These are phyloP conservation scores for Urocyon cinereoargenteus DNA, from an alignment of 2,797 vertebrate species.

Conservation along the genomic window DNA sequence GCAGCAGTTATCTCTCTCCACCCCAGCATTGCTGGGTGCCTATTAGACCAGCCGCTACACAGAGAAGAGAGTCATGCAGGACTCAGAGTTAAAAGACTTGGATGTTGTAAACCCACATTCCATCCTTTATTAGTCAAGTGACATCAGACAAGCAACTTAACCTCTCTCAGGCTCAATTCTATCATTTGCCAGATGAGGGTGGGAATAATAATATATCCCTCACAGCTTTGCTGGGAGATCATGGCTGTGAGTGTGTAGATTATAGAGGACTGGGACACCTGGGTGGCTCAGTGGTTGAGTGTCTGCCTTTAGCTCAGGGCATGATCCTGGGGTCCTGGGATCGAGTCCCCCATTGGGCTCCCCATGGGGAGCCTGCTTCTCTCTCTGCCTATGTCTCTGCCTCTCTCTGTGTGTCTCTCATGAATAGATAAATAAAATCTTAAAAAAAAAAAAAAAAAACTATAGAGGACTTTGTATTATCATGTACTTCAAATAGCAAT, in stretches of 20 bases:
- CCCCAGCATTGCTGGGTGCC: background rate
- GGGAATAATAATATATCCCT: background rate
- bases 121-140: slow-evolving; percentile 18
- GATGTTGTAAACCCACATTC: background rate
- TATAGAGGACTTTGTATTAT: background rate
- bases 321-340: too few relatives aligned
- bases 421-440: too few relatives aligned
- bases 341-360: too few relatives aligned
- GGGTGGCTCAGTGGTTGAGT: too few relatives aligned
- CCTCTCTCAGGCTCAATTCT: background rate
- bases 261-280: background rate
- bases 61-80: background rate
- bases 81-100: background rate
- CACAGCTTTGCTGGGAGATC: background rate
- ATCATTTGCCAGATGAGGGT: slow-evolving; percentile 12
- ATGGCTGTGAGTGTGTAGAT: background rate
- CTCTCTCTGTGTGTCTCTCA: too few relatives aligned
- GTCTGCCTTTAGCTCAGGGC: too few relatives aligned
- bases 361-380: too few relatives aligned
- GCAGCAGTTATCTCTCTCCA: background rate
- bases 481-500: background rate
- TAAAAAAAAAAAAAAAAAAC: too few relatives aligned
- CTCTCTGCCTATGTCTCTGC: too few relatives aligned
- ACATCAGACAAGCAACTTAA: slow-evolving; percentile 33
- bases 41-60: background rate